These are phyloP conservation scores for Columba janthina DNA, from an alignment of 2,113 vertebrate species.

Conservation along the genomic window DNA sequence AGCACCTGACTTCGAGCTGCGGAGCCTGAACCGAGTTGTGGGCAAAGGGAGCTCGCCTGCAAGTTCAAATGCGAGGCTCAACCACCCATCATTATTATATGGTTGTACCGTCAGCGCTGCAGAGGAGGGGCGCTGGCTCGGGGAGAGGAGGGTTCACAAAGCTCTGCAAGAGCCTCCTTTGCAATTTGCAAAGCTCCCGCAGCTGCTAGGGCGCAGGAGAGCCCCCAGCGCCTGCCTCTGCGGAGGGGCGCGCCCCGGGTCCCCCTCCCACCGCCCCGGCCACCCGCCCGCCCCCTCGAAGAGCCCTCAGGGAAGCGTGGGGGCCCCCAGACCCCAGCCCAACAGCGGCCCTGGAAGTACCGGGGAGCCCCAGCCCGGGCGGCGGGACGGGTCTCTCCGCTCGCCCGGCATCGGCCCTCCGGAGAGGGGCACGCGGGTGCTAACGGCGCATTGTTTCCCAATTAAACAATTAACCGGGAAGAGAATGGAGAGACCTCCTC, in stretches of 20 bases:
- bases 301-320: background rate
- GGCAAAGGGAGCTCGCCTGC: slow-evolving; percentile 76
- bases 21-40: slow-evolving; percentile 66
- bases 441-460: slow-evolving; percentile 18
- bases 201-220: slow-evolving; percentile 50
- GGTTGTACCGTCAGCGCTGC: slow-evolving; percentile 81
- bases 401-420: background rate
- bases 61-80: slow-evolving; percentile 88
- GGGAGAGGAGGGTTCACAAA: slow-evolving; percentile 78
- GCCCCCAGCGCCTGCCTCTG: background rate
- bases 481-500: slow-evolving; percentile 36
- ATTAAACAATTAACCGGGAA: slow-evolving; percentile 54
- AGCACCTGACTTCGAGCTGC: slow-evolving; percentile 65
- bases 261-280: background rate
- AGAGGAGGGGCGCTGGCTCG: slow-evolving; percentile 85
- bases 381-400: background rate
- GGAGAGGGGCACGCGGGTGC: slow-evolving; percentile 36
- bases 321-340: background rate
- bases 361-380: background rate
- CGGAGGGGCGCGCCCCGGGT: no score
- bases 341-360: no score
- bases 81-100: slow-evolving; percentile 91
- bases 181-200: slow-evolving; percentile 56
- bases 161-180: slow-evolving; percentile 62
- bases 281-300: background rate